Conservation (phyloP, 2,113 vertebrate species). For the Tachuris rubrigastra region DNA sequence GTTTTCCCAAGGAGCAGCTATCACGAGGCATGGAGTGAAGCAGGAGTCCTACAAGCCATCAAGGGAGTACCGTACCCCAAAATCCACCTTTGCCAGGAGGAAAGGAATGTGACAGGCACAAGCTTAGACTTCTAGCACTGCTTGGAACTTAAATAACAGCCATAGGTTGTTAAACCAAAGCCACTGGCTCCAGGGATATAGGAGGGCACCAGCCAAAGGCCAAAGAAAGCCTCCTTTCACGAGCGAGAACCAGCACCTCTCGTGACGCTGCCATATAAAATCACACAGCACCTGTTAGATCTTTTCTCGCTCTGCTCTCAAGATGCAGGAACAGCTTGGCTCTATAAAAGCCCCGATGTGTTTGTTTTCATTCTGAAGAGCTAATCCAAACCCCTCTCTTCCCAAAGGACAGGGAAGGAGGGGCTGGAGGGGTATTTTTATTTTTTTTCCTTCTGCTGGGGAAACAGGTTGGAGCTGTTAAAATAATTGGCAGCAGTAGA, state of each 20-base stretch:
- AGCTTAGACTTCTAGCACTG: background rate
- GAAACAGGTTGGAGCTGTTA: constrained; percentile 67
- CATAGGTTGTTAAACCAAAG: background rate
- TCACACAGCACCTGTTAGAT: constrained; percentile 67
- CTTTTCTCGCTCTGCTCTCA: constrained; percentile 60
- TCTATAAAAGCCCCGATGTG: constrained; percentile 56
- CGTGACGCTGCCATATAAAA: constrained; percentile 48
- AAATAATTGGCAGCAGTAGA: constrained; percentile 51
- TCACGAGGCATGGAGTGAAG: background rate
- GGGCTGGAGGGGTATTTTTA: constrained; percentile 49
- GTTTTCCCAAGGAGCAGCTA: background rate
- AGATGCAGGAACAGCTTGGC: constrained; percentile 55
- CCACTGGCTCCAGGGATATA: background rate
- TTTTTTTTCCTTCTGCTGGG: constrained; percentile 51
- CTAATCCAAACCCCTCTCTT: constrained; percentile 61
- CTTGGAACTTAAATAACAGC: background rate
- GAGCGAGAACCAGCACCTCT: background rate
- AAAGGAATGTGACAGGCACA: background rate
- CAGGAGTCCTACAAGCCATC: background rate
- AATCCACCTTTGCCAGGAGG: background rate
- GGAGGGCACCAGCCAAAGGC: background rate
- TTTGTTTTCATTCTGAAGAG: constrained; percentile 71
- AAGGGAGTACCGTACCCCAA: fast-evolving
- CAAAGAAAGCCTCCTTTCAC: constrained; percentile 44
- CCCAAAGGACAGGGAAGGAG: constrained; percentile 40